Evolutionary conservation across 2,113 vertebrate species (phyloP), one percentile per base, ranked within the genome.

Genomic region (Protomyctophum bolini): DNA sequence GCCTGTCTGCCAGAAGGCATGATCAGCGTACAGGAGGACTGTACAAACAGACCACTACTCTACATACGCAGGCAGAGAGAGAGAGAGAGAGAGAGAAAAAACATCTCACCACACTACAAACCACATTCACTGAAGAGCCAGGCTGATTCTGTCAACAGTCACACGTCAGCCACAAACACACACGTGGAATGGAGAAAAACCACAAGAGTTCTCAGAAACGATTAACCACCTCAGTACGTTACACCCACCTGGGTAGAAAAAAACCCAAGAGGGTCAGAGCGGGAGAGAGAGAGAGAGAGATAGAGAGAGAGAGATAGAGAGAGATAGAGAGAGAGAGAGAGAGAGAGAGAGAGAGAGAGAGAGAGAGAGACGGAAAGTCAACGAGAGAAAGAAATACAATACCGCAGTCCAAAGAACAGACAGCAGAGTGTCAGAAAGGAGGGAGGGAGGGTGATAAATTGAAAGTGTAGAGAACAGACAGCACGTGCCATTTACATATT

Each of bases 121-220:
- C 68, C 69, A 79, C 65, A 78, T 89, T 88, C 82, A 81, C 67
- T 82, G 83, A 86, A 91, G 80, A 71, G 70, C 86, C 75, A 75
- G 83, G 82, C 80, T 49, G 73, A 56, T 89, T 91, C 86, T 83
- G 74, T 85, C 76, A 86, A 87, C 75, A 84, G 57, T 15, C 51
- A 58, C 74, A 76, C n/a, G 67, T 52, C 60, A 49, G 57, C 54
- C 6, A 68, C 51, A 54, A 10, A 54, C 51, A 54, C 51, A 54
- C 51, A 12, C 1, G 12, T 7, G 28, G 21, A 58, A 28, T 8
- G 10, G 21, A 63, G n/a, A 21, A 63, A 28, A 79, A 88, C 83
- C 88, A 70, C 86, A 83, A 50, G 63, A 11, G 65, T 91, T 90
- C 89, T 90, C 61, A 91, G 88, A 91, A 91, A 89, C 10, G 71